Evolutionary conservation across 2,888 invertebrate species (phyloP), one percentile per base, ranked within the genome.

Genomic region (Galerucella calmariensis): DNA sequence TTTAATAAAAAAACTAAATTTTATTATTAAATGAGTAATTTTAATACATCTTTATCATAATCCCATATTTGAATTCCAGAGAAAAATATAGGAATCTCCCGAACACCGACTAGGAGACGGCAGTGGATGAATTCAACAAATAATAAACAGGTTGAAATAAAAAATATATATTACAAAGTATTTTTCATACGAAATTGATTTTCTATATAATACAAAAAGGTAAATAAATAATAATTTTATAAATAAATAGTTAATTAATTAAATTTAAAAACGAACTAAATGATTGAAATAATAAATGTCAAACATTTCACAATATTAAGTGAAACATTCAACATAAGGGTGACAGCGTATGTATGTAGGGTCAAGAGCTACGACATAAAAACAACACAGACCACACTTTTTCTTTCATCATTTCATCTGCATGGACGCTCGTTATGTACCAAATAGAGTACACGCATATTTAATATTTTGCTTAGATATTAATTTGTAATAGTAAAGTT

Each of bases 1-100:
- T 85, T 86, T 85, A 88, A 87, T 87, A 86, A 84, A 79, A 27
- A 56, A 87, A 87, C 86, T 87, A 86, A 87, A 87, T 87, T 87
- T 87, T 86, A 86, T 87, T 86, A 86, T 84, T 80, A 77, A 6
- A 5, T 14, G 4, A 12, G 12, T 61, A 35, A 6, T 61, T 56
- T 20, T 56, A 56, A 10, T 56, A 20, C n/a, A 48, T 14, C 48
- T 48, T 46, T 2, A 10, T 46, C 11, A 4, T 9, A 35, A 35
- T 35, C 35, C 35, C 35, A 35, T 35, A 35, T 5, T 0, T 35
- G 35, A 27, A 20, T 20, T 20, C 20, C 20, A 20, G 20, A 20
- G 20, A 20, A 20, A 20, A 20, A 20, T 20, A 20, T 20, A 20
- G 20, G 20, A 20, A 20, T 20, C 20, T 20, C 20, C 20, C 20